Percentiles rank a stretch among this genome's conserved stretches.
Evolutionary conservation across 2,797 vertebrate genomes (phyloP).

Genomic region (Rhodeus uyekii): DNA sequence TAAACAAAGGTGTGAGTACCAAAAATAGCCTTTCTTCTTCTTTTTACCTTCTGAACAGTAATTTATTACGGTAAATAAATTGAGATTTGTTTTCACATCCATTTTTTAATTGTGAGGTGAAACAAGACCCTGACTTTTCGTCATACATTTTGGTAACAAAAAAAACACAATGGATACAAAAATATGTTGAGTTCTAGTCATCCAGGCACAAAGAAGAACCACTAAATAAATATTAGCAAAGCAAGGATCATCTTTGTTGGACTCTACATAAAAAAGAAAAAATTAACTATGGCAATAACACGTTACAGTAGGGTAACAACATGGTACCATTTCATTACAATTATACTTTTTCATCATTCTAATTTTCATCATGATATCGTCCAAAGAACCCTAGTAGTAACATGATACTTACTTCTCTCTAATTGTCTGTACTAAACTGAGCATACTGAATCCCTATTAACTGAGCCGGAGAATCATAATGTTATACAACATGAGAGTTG

Average conservation of each 20-base stretch:
- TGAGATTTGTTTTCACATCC: background rate
- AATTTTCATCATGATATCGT: background rate
- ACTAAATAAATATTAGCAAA: constrained; percentile 27
- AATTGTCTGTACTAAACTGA: background rate
- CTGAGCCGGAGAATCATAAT: background rate
- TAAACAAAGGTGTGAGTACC: too few relatives aligned
- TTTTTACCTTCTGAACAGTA: too few relatives aligned
- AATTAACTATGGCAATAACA: background rate
- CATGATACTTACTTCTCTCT: background rate
- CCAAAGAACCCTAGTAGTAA: background rate
- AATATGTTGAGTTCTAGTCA: background rate
- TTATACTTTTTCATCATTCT: background rate
- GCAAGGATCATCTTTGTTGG: background rate
- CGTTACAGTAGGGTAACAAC: constrained; percentile 1
- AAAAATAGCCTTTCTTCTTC: too few relatives aligned
- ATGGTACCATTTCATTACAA: background rate
- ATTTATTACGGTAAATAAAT: background rate
- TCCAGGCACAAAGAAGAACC: background rate
- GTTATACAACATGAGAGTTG: background rate
- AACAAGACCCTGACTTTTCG: background rate
- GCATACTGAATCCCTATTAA: background rate
- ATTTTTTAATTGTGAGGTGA: constrained; percentile 5
- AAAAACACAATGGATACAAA: background rate
- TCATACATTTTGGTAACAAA: background rate
- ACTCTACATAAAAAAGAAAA: background rate